Evolutionary conservation across 1,140 invertebrate species (phyloP), one percentile per base, ranked within the genome.

Genomic region (Apis florea): DNA sequence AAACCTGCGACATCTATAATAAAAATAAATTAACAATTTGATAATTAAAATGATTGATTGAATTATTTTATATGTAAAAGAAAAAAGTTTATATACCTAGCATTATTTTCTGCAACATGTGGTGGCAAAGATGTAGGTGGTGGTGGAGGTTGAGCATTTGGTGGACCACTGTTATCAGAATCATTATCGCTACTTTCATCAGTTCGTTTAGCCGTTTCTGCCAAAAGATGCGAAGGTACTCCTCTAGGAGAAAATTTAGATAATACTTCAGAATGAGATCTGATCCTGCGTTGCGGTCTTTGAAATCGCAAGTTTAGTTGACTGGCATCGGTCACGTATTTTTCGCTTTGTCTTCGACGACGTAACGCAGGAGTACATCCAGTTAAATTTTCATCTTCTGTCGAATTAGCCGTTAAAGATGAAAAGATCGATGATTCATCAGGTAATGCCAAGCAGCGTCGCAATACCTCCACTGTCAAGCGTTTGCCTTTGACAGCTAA

Each of bases 241-340:
- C 94, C 94, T 63, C 94, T 89, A 6, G 92, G 88, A 77, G 89
- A 89, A 82, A 87, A 89, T 73, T 85, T 89, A 63, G 88, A 83
- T 40, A 91, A 82, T 40, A 92, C 73, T 71, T 92, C 92, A 6
- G 91, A 93, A 75, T 86, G 90, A 21, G 92, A 91, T 73, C 91
- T 88, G 40, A 84, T 79, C 59, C 91, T 90, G 75, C 95, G 92
- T 84, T 95, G 93, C 24, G 96, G 95, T 78, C 96, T 94, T 89
- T 95, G 95, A 93, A 97, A 97, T 58, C 96, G 93, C 69, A 97
- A 92, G 88, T 96, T 96, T 77, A 97, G 93, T 89, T 97, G 96
- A 47, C 95, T 95, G 61, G 95, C 95, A 92, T 97, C 96, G 9
- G 95, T 95, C 1, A 96, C 96, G 91, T 97, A 97, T 90, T 97